Conservation (phyloP, 1,140 invertebrate genomes). For the Zaprionus taronus region DNA sequence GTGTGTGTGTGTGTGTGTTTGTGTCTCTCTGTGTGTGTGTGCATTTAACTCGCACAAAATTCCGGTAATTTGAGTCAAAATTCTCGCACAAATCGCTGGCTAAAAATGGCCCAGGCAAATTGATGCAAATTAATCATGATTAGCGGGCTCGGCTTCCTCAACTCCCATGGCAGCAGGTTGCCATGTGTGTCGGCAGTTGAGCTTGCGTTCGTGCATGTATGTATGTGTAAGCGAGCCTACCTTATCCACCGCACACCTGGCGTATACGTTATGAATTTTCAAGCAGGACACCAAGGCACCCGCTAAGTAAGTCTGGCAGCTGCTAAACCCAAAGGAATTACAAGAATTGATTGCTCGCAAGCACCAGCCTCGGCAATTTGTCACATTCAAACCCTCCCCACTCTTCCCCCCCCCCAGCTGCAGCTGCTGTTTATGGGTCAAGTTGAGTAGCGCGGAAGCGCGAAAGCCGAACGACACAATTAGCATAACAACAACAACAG, state of each 20-base stretch:
- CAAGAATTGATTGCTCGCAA: constrained; percentile 41
- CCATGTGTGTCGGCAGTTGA: constrained; percentile 13
- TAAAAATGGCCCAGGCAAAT: constrained; percentile 72
- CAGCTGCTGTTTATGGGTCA: constrained; percentile 61
- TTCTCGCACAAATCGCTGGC: constrained; percentile 46
- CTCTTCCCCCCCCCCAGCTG: background rate
- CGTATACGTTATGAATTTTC: constrained; percentile 44
- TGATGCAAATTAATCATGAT: constrained; percentile 82
- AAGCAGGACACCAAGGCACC: constrained; percentile 27
- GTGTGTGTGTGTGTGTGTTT: background rate
- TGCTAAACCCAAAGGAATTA: constrained; percentile 33
- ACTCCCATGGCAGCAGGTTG: background rate
- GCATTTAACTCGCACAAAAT: constrained; percentile 14
- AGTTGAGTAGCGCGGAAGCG: constrained; percentile 49
- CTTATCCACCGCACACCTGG: constrained; percentile 46
- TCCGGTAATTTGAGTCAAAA: constrained; percentile 27
- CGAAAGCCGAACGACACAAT: constrained; percentile 51
- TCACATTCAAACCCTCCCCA: constrained; percentile 30
- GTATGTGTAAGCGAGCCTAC: constrained; percentile 10
- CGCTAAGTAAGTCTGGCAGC: constrained; percentile 7
- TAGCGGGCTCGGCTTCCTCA: constrained; percentile 38
- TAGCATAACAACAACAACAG: constrained; percentile 58
- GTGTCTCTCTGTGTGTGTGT: background rate
- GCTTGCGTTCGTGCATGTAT: background rate
- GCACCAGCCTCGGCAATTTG: constrained; percentile 46